These are phyloP conservation scores for Drusus annulatus DNA, from an alignment of 1,140 invertebrate genomes.

Conservation along the genomic window DNA sequence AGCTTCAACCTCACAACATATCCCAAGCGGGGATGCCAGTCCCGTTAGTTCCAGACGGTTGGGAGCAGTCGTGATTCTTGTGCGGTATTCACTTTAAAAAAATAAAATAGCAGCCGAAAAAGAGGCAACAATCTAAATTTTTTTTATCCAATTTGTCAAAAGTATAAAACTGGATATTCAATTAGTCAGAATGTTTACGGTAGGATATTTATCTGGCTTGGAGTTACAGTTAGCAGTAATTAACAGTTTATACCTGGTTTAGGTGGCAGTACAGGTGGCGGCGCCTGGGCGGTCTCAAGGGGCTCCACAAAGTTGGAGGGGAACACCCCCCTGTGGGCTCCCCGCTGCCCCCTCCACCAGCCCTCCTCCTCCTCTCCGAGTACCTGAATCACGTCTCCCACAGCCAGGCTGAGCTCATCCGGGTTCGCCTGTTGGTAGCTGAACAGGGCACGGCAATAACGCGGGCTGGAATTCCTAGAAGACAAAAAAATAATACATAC, in stretches of 20 bases:
- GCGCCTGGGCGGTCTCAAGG: constrained; percentile 68
- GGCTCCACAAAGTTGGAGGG: constrained; percentile 94
- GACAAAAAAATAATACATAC: constrained; percentile 1
- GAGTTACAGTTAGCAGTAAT: neutral
- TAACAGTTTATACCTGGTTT: constrained; percentile 70
- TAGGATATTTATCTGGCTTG: neutral
- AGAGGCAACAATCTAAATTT: no score
- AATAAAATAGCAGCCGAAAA: no score
- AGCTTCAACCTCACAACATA: no score
- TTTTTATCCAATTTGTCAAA: no score
- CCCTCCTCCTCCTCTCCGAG: constrained; percentile 92
- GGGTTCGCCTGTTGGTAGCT: constrained; percentile 93
- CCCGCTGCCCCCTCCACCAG: constrained; percentile 89
- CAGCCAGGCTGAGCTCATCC: constrained; percentile 89
- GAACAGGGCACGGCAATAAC: constrained; percentile 88
- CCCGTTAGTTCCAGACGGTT: no score
- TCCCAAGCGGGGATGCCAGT: no score
- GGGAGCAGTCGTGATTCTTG: no score
- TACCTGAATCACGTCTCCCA: constrained; percentile 91
- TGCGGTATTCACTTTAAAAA: no score
- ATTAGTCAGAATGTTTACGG: no score
- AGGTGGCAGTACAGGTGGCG: constrained; percentile 73
- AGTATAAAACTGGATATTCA: no score
- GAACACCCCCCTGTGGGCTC: constrained; percentile 86
- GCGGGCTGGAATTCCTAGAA: constrained; percentile 69